Base-by-base conservation (phyloP, 92 coral and sea anemone genomes). In the Hydrozoanthus gracilis region DNA sequence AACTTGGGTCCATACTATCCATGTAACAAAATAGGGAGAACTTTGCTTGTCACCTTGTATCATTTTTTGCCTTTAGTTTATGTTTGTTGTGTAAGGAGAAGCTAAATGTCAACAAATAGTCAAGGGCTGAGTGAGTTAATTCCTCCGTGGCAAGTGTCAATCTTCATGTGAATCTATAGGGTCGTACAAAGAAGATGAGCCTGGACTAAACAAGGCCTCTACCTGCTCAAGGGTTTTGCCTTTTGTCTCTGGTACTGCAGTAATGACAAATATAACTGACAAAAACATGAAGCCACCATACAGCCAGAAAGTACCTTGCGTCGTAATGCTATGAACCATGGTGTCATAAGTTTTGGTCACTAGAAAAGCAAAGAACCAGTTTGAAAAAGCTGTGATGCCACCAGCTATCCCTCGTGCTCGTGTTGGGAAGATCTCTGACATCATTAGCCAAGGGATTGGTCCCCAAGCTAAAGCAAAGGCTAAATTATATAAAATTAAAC, bases 201-300 rank as follows among this genome's bases (percentile, higher is more conserved):
- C 54, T 2, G 85, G 17, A 47, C 87, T 90, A 89, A 96, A 96
- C 75, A 94, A 51, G 54, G 84, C 87, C 73, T 96, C 96, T 4
- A 96, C 92, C 84, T 95, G 93, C 69, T 96, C 99, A 6, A 96
- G 87, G 0, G 98, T 93, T 86, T 93, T 92, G 8, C 99, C 99
- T 82, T 88, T 96, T 66, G 99, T 96, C 83, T 96, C 99, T 15
- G 99, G 99, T 51, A 96, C 66, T 47, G 93, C 56, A 27, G 92
- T 8, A 61, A 55, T 88, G 9, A 96, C 99, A 90, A 93, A 96
- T n/a, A 95, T 5, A 46, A 92, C 90, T 1, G 94, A 92, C 50
- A 93, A 1, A 6, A 96, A 76, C 50, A 93, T 90, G 49, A 83
- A 92, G 15, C 91, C 97, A 0, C 91, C 93, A 82, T 90, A 96